A percentile compares a stretch with the other conserved stretches of the same genome.
Conservation (phyloP, 2,113 vertebrate species). For the Lonchura striata region DNA sequence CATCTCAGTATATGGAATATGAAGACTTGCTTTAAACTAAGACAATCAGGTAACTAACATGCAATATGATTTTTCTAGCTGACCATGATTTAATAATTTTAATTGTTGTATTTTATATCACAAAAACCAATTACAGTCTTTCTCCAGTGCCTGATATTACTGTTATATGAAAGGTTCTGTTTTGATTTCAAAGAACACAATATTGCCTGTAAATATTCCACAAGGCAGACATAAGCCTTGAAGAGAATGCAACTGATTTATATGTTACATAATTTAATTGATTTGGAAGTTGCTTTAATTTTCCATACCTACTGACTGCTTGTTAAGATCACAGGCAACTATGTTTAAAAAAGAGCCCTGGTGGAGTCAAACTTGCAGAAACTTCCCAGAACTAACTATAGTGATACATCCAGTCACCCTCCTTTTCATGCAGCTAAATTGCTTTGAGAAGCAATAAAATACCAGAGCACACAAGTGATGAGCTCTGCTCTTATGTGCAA, state of each 20-base stretch:
- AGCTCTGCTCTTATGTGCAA: background rate
- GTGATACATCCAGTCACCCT: background rate
- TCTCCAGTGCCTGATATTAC: background rate
- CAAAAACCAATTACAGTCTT: background rate
- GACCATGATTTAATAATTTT: background rate
- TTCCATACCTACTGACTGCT: background rate
- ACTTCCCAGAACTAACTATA: background rate
- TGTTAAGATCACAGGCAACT: background rate
- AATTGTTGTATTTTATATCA: background rate
- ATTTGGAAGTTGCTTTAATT: background rate
- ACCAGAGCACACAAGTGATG: accelerated
- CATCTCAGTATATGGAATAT: background rate
- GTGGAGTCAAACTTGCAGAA: background rate
- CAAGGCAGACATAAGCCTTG: background rate
- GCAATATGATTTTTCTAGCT: background rate
- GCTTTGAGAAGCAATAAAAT: background rate
- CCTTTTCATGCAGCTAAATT: background rate
- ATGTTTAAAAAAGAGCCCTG: background rate
- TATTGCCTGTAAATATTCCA: background rate
- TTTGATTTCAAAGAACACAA: background rate
- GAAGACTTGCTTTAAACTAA: background rate
- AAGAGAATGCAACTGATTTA: background rate
- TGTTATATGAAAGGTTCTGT: background rate
- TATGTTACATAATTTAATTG: background rate
- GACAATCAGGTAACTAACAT: background rate